Conservation (phyloP, 2,113 vertebrate species). For the Cynocephalus volans region DNA sequence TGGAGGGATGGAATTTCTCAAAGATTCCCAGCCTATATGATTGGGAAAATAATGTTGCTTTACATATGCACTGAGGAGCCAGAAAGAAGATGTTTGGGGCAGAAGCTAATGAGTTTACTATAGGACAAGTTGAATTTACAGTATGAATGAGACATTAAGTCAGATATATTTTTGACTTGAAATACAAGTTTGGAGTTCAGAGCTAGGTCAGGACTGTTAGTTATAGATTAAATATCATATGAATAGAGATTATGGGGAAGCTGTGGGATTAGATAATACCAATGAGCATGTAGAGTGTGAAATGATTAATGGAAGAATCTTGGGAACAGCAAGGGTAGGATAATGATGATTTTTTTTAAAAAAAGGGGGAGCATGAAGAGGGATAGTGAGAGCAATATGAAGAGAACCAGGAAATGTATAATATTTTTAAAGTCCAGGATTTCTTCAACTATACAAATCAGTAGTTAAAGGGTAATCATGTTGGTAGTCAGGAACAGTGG, state of each 20-base stretch:
- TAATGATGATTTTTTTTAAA: background rate
- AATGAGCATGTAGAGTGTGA: background rate
- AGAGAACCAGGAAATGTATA: background rate
- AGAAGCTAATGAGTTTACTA: background rate
- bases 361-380: too few relatives aligned
- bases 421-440: background rate
- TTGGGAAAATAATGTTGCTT: background rate
- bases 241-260: background rate
- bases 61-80: background rate
- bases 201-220: background rate
- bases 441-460: background rate
- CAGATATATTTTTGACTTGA: background rate
- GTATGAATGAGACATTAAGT: background rate
- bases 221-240: background rate
- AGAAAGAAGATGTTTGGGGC: background rate
- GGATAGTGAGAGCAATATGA: background rate
- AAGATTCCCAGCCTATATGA: background rate
- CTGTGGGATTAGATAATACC: background rate
- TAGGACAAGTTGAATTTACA: background rate
- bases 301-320: background rate
- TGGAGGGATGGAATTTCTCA: background rate
- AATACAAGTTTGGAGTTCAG: background rate
- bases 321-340: background rate
- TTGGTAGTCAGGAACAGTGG: background rate
- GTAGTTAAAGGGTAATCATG: background rate